phyloP scores from a whole-genome alignment of 2,888 invertebrate species.

The Rhamnusium bicolor region DNA sequence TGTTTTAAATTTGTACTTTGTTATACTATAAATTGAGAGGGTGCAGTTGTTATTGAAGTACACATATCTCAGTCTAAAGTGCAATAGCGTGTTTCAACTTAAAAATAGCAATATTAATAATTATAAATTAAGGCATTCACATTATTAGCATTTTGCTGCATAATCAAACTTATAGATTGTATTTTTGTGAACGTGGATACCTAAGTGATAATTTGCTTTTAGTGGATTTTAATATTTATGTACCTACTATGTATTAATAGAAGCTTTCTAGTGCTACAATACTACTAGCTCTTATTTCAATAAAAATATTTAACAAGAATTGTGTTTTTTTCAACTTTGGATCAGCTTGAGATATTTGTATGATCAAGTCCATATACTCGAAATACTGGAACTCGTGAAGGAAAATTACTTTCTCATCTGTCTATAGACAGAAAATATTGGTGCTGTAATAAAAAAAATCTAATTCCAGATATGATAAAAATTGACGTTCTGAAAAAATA shows the following conservation, averaged over 20 bases:
- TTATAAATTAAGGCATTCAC: conserved; percentile 53
- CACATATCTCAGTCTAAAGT: conserved; percentile 64
- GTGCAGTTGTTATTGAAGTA: conserved; percentile 51
- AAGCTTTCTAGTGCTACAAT: conserved; percentile 64
- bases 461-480: no score
- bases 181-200: conserved; percentile 68
- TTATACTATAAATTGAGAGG: conserved; percentile 45
- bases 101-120: conserved; percentile 33
- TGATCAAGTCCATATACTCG: no score
- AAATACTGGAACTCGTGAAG: no score
- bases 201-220: conserved; percentile 67
- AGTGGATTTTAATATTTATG: conserved; percentile 67
- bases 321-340: not conserved
- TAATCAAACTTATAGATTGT: conserved; percentile 57
- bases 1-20: not conserved
- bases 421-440: no score
- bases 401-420: no score
- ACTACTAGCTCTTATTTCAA: conserved; percentile 66
- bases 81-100: conserved; percentile 59
- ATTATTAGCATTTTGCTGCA: conserved; percentile 48
- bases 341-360: no score
- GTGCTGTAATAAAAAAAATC: no score
- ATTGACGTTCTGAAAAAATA: no score
- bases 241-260: conserved; percentile 60
- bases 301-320: conserved; percentile 54